Evolutionary conservation across 1,140 invertebrate genomes (phyloP).

Genomic region (Aphidius gifuensis): DNA sequence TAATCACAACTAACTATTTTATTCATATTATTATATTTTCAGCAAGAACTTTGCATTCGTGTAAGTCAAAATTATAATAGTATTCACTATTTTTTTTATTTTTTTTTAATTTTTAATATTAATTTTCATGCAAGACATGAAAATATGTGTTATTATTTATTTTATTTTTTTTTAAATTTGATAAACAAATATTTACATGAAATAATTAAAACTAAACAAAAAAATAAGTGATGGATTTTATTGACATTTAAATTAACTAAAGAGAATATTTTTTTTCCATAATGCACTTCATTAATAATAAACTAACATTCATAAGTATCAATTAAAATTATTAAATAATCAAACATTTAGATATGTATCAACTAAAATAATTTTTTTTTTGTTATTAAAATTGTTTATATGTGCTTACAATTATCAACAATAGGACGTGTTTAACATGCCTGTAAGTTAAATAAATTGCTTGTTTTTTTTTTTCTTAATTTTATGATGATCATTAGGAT

Average conservation of each 20-base stretch:
- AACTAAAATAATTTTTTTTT: conserved; percentile 24
- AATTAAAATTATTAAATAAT: too few relatives aligned
- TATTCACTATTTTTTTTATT: conserved; percentile 24
- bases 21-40: conserved; percentile 46
- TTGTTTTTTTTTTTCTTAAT: conserved; percentile 23
- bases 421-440: conserved; percentile 55
- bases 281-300: too few relatives aligned
- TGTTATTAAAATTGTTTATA: conserved; percentile 43
- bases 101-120: conserved; percentile 10
- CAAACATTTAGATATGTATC: conserved; percentile 19
- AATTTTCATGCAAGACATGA: conserved; percentile 19
- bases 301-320: too few relatives aligned
- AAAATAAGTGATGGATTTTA: neutral
- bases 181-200: conserved; percentile 17
- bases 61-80: conserved; percentile 44
- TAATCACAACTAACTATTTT: conserved; percentile 20
- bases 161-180: neutral
- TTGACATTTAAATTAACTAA: too few relatives aligned
- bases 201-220: conserved; percentile 6
- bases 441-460: conserved; percentile 50
- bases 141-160: neutral
- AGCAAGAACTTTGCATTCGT: conserved; percentile 54
- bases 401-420: conserved; percentile 47
- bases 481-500: conserved; percentile 15
- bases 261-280: too few relatives aligned